Evolutionary conservation across 2,113 vertebrate genomes (phyloP), one percentile per base, ranked within the genome.

Genomic region (Zapornia atra): DNA sequence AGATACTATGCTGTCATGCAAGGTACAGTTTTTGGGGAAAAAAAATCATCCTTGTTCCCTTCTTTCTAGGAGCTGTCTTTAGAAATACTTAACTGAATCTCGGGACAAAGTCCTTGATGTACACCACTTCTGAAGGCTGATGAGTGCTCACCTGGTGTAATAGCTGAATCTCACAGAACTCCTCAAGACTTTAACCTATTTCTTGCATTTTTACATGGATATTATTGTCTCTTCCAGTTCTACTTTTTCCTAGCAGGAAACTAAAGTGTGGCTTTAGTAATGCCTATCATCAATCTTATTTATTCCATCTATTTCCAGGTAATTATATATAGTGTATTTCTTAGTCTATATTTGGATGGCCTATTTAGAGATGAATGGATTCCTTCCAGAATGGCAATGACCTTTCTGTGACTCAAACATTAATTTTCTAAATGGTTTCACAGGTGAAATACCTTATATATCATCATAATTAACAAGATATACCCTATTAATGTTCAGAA

Each of bases 391-490:
- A 94, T 16, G 28, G 68, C 72, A 90, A 93, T 88, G 93, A 96
- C 93, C 94, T 92, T 93, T 94, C 85, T 90, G 71, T 90, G 82
- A 94, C 76, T 96, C 82, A 95, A 87, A 71, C 56, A 93, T 96
- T 91, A 90, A 88, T 97, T 97, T 97, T 95, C 63, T 80, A 95
- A 97, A 94, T 76, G 87, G 38, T 33, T 93, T 92, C 71, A 94
- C 60, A 92, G 90, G 87, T 95, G 82, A 94, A 96, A 94, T 81
- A 96, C 64, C 82, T 89, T 86, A 92, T 95, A 95, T 26, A 95
- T 91, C 76, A 88, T 88, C 42, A 46, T 69, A 91, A 95, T 92
- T 95, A 89, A 94, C 72, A 95, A 95, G 86, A 93, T 34, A 82
- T 28, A 79, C n/a, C 59, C 28, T 82, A 56, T 75, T 89, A 94